Conservation (phyloP, 2,888 invertebrate species). For the Drosophila hamatofila region DNA sequence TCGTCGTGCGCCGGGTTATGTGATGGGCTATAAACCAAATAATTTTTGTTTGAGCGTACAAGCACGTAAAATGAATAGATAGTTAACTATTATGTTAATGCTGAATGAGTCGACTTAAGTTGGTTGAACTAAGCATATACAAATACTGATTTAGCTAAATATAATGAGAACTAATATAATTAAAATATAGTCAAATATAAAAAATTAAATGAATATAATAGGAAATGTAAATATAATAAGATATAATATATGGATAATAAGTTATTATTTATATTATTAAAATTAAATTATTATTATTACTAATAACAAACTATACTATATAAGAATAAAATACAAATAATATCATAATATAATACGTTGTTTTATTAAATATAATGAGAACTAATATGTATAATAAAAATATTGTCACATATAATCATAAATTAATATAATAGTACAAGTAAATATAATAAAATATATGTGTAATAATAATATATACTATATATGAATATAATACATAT, state of each 20-base stretch:
- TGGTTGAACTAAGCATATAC: neutral
- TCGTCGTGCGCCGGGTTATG: slow-evolving; percentile 1
- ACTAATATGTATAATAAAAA: too few relatives aligned
- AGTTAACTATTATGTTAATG: neutral
- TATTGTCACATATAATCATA: too few relatives aligned
- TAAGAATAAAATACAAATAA: too few relatives aligned
- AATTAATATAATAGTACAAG: too few relatives aligned
- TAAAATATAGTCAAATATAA: neutral
- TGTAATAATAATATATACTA: too few relatives aligned
- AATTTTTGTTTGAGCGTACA: neutral
- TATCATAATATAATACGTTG: too few relatives aligned
- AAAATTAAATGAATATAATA: neutral
- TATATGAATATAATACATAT: too few relatives aligned
- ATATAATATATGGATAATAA: neutral
- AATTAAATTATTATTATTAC: too few relatives aligned
- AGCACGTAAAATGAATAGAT: slow-evolving; percentile 6
- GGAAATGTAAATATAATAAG: neutral
- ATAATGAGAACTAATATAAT: neutral
- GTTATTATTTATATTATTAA: too few relatives aligned
- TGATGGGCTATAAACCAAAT: slow-evolving; percentile 9
- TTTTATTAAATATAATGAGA: too few relatives aligned
- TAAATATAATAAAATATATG: too few relatives aligned
- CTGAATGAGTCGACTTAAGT: neutral
- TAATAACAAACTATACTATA: too few relatives aligned
- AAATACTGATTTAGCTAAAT: neutral